Evolutionary conservation across 1,140 invertebrate genomes (phyloP), one percentile per base, ranked within the genome.

Genomic region (Globodera ellingtonae): DNA sequence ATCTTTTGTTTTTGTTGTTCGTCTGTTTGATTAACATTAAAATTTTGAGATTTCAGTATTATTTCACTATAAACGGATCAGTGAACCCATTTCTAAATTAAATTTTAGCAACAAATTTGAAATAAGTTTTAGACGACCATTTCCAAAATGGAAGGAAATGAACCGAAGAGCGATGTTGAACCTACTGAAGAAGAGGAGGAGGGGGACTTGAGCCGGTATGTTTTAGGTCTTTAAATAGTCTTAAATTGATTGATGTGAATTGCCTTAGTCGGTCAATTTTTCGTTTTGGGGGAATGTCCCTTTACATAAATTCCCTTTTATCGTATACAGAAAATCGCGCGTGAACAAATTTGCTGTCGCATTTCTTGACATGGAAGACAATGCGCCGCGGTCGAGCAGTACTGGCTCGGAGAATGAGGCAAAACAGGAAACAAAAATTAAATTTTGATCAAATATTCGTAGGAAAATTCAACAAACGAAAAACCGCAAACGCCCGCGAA

Each of bases 271-370:
- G 21, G 24, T 8, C 52, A 52, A 35, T 35, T 52, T 52, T 52
- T 52, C 52, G 52, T 52, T 52, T 35, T 35, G 35, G 35, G 35
- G 3, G 35, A 35, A 35, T 35, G 1, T 52, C 15, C 15, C 52
- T 52, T 52, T 6, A 52, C 13, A 13, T 18, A 70, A 44, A 5
- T 10, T 18, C n/a, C 35, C 5, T 70, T 70, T 70, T 9, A 15
- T 35, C 4, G 24, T 35, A 0, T 70, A 24, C 18, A 70, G 46
- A 35, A 81, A 81, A 67, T 4, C n/a, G 35, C 67, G 50, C 24
- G 48, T 81, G 13, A 72, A 81, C 0, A 81, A 81, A 47, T 81
- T 81, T 66, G 56, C 56, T 18, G 56, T 62, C 44, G 75, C 69
- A 5, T 67, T 80, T 69, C 75, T 81, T 35, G 78, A 79, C 6